phyloP scores from a whole-genome alignment of 2,797 vertebrate species.

The Thamnophis elegans region DNA sequence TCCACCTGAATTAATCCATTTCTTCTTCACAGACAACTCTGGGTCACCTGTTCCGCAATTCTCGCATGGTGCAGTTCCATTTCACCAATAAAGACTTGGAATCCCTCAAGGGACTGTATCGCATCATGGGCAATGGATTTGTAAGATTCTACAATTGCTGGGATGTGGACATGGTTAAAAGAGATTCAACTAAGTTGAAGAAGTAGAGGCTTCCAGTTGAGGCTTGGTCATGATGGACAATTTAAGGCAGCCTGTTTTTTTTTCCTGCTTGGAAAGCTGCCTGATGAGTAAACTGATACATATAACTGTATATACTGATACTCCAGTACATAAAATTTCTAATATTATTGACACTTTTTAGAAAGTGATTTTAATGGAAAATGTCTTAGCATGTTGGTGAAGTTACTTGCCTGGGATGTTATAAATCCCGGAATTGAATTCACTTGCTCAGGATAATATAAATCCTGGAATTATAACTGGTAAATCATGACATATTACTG shows the following conservation, averaged over 20 bases:
- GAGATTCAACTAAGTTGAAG: neutral
- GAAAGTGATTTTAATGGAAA: neutral
- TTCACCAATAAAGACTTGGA: slow-evolving; percentile 94
- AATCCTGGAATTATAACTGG: too few species aligned
- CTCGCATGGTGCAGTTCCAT: slow-evolving; percentile 88
- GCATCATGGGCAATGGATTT: slow-evolving; percentile 93
- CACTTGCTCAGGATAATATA: neutral
- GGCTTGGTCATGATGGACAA: neutral
- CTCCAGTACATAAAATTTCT: too few species aligned
- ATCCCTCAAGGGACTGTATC: slow-evolving; percentile 89
- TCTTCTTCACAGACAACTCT: slow-evolving; percentile 79
- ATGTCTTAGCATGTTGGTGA: neutral
- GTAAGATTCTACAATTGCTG: slow-evolving; percentile 67
- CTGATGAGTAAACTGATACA: neutral
- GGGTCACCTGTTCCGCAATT: slow-evolving; percentile 90
- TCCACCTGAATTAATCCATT: neutral
- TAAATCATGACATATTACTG: neutral
- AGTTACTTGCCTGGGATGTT: neutral
- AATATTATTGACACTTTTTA: neutral
- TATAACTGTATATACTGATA: neutral
- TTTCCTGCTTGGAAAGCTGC: neutral
- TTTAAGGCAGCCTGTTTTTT: neutral
- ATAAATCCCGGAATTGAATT: neutral
- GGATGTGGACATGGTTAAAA: rapidly evolving
- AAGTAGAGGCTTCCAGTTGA: neutral